Percentiles rank a stretch among this genome's conserved stretches.
These are phyloP conservation scores for Propithecus perrieri DNA, from an alignment of 2,797 vertebrate species.

Conservation along the genomic window DNA sequence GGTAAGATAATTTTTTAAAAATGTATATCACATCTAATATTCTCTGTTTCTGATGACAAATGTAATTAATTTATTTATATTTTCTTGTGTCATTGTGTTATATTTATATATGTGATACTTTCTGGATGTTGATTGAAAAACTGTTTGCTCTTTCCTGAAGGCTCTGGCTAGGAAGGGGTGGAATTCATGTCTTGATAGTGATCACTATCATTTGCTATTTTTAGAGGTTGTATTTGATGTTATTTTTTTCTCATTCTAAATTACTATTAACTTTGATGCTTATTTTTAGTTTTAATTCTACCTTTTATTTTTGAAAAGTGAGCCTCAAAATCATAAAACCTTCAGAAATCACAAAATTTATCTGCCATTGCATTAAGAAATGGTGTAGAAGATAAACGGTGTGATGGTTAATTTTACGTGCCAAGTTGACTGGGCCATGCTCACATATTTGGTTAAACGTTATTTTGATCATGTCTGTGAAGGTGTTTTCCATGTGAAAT, in stretches of 20 bases:
- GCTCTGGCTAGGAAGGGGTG: background rate
- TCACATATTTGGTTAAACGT: background rate
- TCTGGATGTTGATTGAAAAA: background rate
- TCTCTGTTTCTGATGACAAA: background rate
- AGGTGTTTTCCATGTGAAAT: background rate
- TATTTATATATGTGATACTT: background rate
- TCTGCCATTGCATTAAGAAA: background rate
- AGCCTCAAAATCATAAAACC: background rate
- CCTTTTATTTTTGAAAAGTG: background rate
- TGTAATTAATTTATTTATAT: background rate
- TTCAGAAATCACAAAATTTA: background rate
- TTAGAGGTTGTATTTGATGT: background rate
- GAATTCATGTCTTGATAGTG: background rate
- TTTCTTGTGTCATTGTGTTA: background rate
- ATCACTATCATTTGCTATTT: background rate
- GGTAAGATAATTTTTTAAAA: background rate
- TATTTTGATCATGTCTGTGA: background rate
- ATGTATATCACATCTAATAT: background rate
- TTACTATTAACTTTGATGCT: background rate
- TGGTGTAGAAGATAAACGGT: background rate
- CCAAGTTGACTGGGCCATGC: background rate
- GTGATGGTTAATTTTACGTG: background rate
- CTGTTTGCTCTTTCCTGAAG: background rate
- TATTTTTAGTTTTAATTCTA: background rate
- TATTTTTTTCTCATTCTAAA: background rate